Evolutionary conservation across 1,140 invertebrate genomes (phyloP).

Genomic region (Zaprionus gabonicus): DNA sequence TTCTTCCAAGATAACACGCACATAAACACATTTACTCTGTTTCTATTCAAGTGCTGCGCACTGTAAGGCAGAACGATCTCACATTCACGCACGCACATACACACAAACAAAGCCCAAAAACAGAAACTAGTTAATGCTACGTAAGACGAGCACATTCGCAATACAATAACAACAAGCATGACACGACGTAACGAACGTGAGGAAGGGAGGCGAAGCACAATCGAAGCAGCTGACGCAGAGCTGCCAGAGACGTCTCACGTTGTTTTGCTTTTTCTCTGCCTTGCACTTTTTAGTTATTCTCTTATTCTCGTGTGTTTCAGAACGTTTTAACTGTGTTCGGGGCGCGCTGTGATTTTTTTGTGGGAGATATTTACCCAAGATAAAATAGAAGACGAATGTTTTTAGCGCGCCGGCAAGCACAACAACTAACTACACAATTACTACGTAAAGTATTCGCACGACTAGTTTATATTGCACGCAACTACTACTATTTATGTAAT

Average conservation of each 20-base stretch:
- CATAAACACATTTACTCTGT: not conserved
- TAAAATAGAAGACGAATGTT: conserved; percentile 53
- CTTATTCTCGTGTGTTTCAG: conserved; percentile 61
- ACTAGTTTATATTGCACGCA: conserved; percentile 32
- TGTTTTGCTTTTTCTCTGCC: conserved; percentile 35
- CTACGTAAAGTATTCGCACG: conserved; percentile 67
- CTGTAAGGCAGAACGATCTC: conserved; percentile 11
- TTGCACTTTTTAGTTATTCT: conserved; percentile 78
- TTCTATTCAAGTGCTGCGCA: not conserved
- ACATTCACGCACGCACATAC: conserved; percentile 34
- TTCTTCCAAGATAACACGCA: not conserved
- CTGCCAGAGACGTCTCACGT: conserved; percentile 37
- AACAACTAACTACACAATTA: conserved; percentile 59
- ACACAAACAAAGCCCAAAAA: conserved; percentile 55
- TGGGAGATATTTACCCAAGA: conserved; percentile 72
- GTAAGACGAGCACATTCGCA: conserved; percentile 35
- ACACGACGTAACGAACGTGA: conserved; percentile 48
- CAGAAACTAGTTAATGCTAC: conserved; percentile 61
- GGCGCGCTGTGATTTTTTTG: conserved; percentile 36
- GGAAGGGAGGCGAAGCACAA: conserved; percentile 4
- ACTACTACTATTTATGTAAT: conserved; percentile 69
- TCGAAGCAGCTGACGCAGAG: conserved; percentile 67
- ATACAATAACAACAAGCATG: conserved; percentile 31
- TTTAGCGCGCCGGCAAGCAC: conserved; percentile 37
- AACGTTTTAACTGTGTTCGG: conserved; percentile 49